Percentiles rank a stretch among this genome's conserved stretches.
Evolutionary conservation across 1,140 invertebrate genomes (phyloP).

Genomic region (Sitophilus oryzae): DNA sequence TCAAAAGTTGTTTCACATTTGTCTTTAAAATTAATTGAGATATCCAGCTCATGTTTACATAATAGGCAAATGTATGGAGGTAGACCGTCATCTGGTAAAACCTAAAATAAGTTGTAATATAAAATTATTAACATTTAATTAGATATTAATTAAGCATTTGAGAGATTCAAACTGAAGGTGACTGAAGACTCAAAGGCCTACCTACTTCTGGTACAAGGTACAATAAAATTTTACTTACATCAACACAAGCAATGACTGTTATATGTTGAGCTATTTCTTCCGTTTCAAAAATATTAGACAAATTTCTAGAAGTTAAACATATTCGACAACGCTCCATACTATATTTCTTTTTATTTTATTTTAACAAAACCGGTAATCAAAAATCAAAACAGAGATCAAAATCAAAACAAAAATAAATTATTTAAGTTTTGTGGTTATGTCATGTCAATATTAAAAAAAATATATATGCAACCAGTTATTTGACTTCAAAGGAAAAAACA

Average conservation of each 20-base stretch:
- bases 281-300: slow-evolving; percentile 4
- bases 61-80: neutral
- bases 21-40: slow-evolving; percentile 2
- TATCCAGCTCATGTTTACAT: slow-evolving; percentile 6
- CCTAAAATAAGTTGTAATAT: neutral
- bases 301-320: neutral
- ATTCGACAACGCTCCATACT: slow-evolving; percentile 5
- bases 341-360: too few relatives aligned
- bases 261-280: neutral
- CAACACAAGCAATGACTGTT: slow-evolving; percentile 1
- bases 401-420: too few relatives aligned
- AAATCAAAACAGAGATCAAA: too few relatives aligned
- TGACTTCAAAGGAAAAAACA: too few relatives aligned
- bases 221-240: neutral
- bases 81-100: neutral
- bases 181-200: too few relatives aligned
- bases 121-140: neutral
- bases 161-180: too few relatives aligned
- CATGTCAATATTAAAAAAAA: neutral
- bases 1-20: slow-evolving; percentile 2
- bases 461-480: neutral
- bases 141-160: too few relatives aligned
- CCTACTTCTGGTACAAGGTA: too few relatives aligned
- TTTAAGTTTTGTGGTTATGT: too few relatives aligned
- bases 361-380: too few relatives aligned